Base-by-base conservation (phyloP, 2,113 vertebrate species). In the Aptenodytes forsteri region DNA sequence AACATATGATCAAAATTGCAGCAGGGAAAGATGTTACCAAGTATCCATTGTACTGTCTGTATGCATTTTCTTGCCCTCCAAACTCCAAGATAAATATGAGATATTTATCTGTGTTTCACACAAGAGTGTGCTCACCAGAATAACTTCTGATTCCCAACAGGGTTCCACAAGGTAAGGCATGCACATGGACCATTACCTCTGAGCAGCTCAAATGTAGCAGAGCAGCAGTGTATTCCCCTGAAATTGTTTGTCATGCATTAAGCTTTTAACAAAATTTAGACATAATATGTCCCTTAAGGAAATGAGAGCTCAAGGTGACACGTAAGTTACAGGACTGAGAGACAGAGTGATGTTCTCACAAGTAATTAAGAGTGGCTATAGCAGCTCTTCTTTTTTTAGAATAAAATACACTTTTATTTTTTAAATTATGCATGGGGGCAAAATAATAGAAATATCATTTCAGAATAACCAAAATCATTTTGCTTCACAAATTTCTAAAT, bases 281-380 rank as follows among this genome's bases (percentile, higher is more conserved):
- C n/a, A 59, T 87, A 81, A 86, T 87, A 78, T 27, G 25, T 76
- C 65, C 67, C 62, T 87, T 54, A 85, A 90, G 86, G 49, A 91
- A 87, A 91, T 49, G 32, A 84, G 61, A 84, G 25, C 50, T 92
- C 93, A 97, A 95, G 91, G 91, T 96, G 87, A 87, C 62, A 65
- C 1, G 3, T 21, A 87, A 84, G 32, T 89, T 91, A 42, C 23
- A 78, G 32, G 26, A 62, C 40, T 81, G 65, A 66, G 38, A 89
- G 50, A 70, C 26, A 72, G 25, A 67, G 10, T 6, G 2, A 59
- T 58, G 44, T 54, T 80, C 59, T 75, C 30, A 49, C 13, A 61
- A 90, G 55, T 73, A 83, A 81, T 55, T 88, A 93, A 64, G 27
- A 83, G 23, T 26, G 12, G 49, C 20, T 79, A 42, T 23, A 44